Evolutionary conservation across 2,113 vertebrate genomes (phyloP).

Genomic region (Ptilonorhynchus violaceus): DNA sequence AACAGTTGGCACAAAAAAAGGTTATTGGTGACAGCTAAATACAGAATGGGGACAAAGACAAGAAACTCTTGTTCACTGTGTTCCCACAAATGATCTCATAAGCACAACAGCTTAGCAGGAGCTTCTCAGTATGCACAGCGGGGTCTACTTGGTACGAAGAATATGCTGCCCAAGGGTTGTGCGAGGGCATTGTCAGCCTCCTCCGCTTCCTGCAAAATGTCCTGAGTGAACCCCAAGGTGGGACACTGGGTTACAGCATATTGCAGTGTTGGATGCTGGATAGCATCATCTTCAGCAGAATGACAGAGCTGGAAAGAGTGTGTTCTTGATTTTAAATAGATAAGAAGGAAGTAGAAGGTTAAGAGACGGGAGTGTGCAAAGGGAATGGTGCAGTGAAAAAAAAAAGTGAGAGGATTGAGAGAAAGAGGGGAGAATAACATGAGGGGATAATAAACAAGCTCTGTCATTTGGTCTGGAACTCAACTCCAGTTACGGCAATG

Average conservation of each 20-base stretch:
- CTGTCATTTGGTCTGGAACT: neutral
- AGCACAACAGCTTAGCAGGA: neutral
- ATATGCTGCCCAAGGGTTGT: neutral
- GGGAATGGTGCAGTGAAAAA: neutral
- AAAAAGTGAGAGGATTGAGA: neutral
- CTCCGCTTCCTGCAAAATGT: rapidly evolving
- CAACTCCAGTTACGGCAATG: neutral
- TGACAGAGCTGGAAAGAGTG: neutral
- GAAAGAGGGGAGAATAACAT: neutral
- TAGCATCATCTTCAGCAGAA: neutral
- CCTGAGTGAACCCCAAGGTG: neutral
- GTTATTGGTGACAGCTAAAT: neutral
- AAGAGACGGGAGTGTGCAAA: neutral
- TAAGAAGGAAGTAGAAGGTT: neutral
- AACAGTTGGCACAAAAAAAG: neutral
- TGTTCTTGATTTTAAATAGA: neutral
- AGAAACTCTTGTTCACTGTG: neutral
- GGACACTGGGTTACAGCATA: neutral
- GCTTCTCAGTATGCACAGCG: neutral
- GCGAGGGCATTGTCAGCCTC: neutral
- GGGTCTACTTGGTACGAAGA: neutral
- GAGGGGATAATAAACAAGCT: neutral
- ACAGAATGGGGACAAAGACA: neutral
- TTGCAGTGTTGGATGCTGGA: neutral
- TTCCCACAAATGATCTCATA: neutral